These are phyloP conservation scores for Oryzias sinensis DNA, from an alignment of 2,797 vertebrate genomes.

Conservation along the genomic window DNA sequence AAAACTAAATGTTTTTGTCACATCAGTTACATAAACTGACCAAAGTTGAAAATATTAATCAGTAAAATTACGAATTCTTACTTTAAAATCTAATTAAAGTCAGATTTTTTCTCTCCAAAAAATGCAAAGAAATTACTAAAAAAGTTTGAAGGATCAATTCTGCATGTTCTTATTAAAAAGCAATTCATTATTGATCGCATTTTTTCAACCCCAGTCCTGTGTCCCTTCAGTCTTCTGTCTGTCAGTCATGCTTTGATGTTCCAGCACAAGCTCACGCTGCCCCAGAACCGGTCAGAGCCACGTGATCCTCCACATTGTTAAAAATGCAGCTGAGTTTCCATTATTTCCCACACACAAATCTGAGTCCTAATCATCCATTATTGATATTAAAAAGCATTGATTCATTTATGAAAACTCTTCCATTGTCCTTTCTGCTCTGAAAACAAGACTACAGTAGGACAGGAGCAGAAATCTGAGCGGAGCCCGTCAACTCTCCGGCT, in stretches of 20 bases:
- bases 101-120: too few relatives aligned
- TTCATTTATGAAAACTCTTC: conserved; percentile 69
- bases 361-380: conserved; percentile 70
- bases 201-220: not conserved
- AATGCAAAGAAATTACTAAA: too few relatives aligned
- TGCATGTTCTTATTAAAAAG: too few relatives aligned
- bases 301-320: conserved; percentile 47
- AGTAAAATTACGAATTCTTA: too few relatives aligned
- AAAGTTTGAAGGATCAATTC: too few relatives aligned
- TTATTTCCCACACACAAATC: conserved; percentile 68
- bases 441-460: conserved; percentile 22
- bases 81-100: too few relatives aligned
- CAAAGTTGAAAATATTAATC: too few relatives aligned
- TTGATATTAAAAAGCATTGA: conserved; percentile 70
- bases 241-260: conserved; percentile 49
- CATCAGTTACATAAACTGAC: too few relatives aligned
- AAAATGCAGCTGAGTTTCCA: conserved; percentile 71
- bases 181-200: too few relatives aligned
- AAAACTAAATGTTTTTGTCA: too few relatives aligned
- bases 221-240: conserved; percentile 25
- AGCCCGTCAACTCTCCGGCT: not conserved
- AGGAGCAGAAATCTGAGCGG: conserved; percentile 30
- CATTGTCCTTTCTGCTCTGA: conserved; percentile 51
- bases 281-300: conserved; percentile 55
- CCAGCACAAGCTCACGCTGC: conserved; percentile 46